phyloP scores from a whole-genome alignment of 1,140 invertebrate genomes.

The Drosophila teissieri region DNA sequence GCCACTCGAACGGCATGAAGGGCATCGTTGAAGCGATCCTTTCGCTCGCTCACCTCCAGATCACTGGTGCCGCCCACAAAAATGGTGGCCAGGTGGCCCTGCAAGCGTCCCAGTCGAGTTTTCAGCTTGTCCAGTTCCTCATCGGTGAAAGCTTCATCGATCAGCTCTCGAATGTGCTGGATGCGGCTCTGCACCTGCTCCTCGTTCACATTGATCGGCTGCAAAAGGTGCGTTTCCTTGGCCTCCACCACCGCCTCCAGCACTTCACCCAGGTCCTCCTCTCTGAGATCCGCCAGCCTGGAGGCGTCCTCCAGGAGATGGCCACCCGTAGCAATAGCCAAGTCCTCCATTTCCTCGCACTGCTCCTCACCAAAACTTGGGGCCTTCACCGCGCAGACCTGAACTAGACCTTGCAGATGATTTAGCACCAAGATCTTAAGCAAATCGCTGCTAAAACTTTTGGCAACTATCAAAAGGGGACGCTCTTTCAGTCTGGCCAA shows the following conservation, averaged over 20 bases:
- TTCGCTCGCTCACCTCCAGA: slow-evolving; percentile 78
- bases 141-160: slow-evolving; percentile 88
- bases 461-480: slow-evolving; percentile 91
- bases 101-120: slow-evolving; percentile 90
- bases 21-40: slow-evolving; percentile 81
- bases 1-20: slow-evolving; percentile 73
- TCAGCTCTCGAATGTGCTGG: slow-evolving; percentile 88
- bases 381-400: slow-evolving; percentile 91
- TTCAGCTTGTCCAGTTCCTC: slow-evolving; percentile 91
- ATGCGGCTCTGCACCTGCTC: slow-evolving; percentile 88
- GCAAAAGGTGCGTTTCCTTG: slow-evolving; percentile 84
- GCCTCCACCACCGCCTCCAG: slow-evolving; percentile 89
- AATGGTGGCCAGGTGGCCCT: slow-evolving; percentile 88
- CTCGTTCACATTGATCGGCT: slow-evolving; percentile 87
- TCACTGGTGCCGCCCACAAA: slow-evolving; percentile 73
- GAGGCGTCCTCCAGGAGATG: slow-evolving; percentile 83
- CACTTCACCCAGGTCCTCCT: slow-evolving; percentile 87
- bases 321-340: slow-evolving; percentile 32
- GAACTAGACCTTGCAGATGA: slow-evolving; percentile 88
- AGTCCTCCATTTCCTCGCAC: slow-evolving; percentile 85
- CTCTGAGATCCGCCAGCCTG: slow-evolving; percentile 86
- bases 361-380: slow-evolving; percentile 90
- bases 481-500: slow-evolving; percentile 92
- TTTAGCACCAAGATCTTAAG: slow-evolving; percentile 91
- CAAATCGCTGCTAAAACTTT: slow-evolving; percentile 93